These are phyloP conservation scores for Crenichthys baileyi DNA, from an alignment of 2,797 vertebrate genomes.

Conservation along the genomic window DNA sequence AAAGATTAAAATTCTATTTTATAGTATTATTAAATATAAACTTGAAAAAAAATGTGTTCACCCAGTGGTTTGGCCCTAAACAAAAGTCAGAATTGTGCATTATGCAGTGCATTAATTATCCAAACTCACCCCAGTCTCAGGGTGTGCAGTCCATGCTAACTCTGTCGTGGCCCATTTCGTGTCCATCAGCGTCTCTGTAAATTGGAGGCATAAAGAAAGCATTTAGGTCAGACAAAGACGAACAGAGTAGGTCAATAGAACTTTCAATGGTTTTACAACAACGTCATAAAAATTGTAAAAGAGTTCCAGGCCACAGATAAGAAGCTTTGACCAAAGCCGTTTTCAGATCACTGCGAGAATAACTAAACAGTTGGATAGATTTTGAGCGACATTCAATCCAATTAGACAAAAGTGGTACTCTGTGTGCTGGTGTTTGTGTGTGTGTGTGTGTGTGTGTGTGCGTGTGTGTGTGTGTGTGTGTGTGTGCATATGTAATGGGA, in stretches of 20 bases:
- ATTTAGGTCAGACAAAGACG: slow-evolving; percentile 52
- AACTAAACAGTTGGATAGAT: slow-evolving; percentile 19
- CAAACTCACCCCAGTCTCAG: slow-evolving; percentile 93
- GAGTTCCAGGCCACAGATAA: slow-evolving; percentile 36
- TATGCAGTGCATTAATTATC: not conserved
- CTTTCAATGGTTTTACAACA: slow-evolving; percentile 58
- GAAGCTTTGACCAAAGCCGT: slow-evolving; percentile 26
- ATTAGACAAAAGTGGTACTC: slow-evolving; percentile 40
- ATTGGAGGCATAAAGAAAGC: slow-evolving; percentile 49
- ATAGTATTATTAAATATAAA: not conserved
- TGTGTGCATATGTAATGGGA: slow-evolving; percentile 22
- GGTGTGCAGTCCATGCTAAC: slow-evolving; percentile 95
- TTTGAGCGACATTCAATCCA: slow-evolving; percentile 29
- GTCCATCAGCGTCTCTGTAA: slow-evolving; percentile 96
- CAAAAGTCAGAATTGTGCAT: not conserved
- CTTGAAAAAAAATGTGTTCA: not conserved
- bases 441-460: not conserved
- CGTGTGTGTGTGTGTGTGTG: not conserved
- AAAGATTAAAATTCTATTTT: not conserved
- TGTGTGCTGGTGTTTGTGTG: not conserved
- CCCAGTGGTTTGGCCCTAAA: not conserved
- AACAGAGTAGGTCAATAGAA: slow-evolving; percentile 48
- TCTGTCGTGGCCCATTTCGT: slow-evolving; percentile 98
- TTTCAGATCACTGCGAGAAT: slow-evolving; percentile 43
- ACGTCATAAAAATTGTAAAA: slow-evolving; percentile 59